Base-by-base conservation (phyloP, 2,888 invertebrate genomes). In the Tenthredo amoena region DNA sequence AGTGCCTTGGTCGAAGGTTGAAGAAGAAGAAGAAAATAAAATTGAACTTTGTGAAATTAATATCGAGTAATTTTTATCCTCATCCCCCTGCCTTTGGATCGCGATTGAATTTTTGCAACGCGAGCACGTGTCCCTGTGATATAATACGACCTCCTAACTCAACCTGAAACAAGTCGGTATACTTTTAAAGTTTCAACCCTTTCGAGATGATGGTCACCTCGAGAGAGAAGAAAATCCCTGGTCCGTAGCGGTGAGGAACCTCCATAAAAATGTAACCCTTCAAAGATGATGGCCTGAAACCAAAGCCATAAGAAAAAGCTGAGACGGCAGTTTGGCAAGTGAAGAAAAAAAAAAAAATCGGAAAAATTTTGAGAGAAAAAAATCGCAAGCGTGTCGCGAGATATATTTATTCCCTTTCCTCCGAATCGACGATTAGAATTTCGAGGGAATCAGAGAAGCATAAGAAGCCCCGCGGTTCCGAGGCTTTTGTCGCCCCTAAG, bases 131-230 rank as follows among this genome's bases (percentile, higher is more conserved):
- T 86, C 85, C 85, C 84, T 76, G n/a, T 55, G 85, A 87, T 47
- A 47, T 47, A 12, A 47, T 85, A 86, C 7, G 10, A 85, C 86
- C 85, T 82, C 85, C 85, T 82, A 68, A 86, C 85, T 85, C 85
- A 87, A n/a, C 47, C 31, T 31, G 40, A 77, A 77, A 34, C 55
- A 31, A 10, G 26, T n/a, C 68, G 6, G 68, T 34, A 50, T 31
- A 77, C 77, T 77, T 77, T 18, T 55, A 34, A 55, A 18, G 12
- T 40, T 77, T 55, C 18, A 77, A 77, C 77, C 77, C 77, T 34
- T 77, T 77, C 55, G 55, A 55, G 47, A 74, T 74, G 74, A 74
- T 74, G 74, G 40, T 74, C 43, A 74, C 47, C 58, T 84, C 83
- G 34, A 55, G 74, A 77, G 26, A 37, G 74, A 74, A 40, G 21